Conservation (phyloP, 2,888 invertebrate species). For the Dione vanillae region DNA sequence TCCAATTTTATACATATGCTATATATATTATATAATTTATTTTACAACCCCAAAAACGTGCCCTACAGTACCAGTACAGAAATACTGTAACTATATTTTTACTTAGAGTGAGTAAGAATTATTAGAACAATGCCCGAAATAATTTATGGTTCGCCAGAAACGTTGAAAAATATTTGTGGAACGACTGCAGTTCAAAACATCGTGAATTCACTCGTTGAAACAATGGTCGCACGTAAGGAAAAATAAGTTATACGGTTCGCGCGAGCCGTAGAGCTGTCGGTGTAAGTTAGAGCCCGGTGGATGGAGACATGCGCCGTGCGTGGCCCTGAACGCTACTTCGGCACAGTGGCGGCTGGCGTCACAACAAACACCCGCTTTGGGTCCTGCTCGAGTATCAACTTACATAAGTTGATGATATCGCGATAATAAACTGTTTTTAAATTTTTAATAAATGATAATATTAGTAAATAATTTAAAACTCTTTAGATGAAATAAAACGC, state of each 20-base stretch:
- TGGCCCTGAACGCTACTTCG: constrained; percentile 51
- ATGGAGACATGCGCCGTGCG: constrained; percentile 76
- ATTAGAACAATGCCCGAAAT: constrained; percentile 43
- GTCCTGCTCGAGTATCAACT: constrained; percentile 57
- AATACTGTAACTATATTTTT: not conserved
- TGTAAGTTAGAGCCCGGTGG: constrained; percentile 73
- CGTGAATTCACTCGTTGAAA: constrained; percentile 52
- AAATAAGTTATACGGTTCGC: constrained; percentile 67
- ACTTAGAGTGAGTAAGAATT: constrained; percentile 27
- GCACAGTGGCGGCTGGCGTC: constrained; percentile 69
- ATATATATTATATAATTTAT: too few relatives aligned
- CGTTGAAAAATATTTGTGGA: constrained; percentile 46
- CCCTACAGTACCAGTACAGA: not conserved
- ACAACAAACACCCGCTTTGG: constrained; percentile 59
- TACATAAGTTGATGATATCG: constrained; percentile 67
- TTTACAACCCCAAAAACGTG: too few relatives aligned
- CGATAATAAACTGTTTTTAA: constrained; percentile 20
- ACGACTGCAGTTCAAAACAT: constrained; percentile 46
- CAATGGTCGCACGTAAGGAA: constrained; percentile 67
- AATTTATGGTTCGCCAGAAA: constrained; percentile 39
- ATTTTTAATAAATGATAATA: not conserved
- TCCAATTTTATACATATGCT: too few relatives aligned
- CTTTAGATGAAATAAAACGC: not conserved
- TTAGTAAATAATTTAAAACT: not conserved
- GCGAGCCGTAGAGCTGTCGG: constrained; percentile 64